Conservation (phyloP, 2,797 vertebrate species). For the Tapirus indicus region DNA sequence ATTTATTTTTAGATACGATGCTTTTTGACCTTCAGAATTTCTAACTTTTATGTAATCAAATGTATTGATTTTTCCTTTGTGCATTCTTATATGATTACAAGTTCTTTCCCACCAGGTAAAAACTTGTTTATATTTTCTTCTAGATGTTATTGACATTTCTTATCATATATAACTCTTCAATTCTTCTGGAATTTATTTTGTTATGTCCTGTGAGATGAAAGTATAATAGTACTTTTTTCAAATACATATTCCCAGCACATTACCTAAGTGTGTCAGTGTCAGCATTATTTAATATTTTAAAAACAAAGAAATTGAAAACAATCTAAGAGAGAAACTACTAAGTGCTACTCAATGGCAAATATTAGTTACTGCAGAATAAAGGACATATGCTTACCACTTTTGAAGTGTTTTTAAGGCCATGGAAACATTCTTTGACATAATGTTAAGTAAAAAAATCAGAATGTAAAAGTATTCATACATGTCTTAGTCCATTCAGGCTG, state of each 20-base stretch:
- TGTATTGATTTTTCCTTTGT: background rate
- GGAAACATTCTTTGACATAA: background rate
- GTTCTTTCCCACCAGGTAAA: background rate
- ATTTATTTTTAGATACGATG: background rate
- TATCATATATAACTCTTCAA: background rate
- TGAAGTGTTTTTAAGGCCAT: conserved; percentile 32
- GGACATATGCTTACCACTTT: background rate
- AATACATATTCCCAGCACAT: background rate
- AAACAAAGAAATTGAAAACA: conserved; percentile 1
- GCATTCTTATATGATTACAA: background rate
- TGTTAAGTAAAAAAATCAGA: background rate
- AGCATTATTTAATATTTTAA: background rate
- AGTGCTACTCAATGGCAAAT: background rate
- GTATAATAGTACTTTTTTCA: background rate
- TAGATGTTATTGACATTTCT: background rate
- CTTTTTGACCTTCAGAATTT: background rate
- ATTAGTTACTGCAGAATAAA: conserved; percentile 28
- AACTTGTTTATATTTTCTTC: background rate
- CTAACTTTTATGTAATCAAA: background rate
- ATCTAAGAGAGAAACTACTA: background rate
- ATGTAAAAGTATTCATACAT: background rate
- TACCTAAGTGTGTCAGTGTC: background rate
- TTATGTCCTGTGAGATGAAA: background rate
- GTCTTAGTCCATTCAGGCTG: background rate
- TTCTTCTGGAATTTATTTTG: conserved; percentile 1